A percentile compares a stretch with the other conserved stretches of the same genome.
These are phyloP conservation scores for Leucosticte australis DNA, from an alignment of 2,113 vertebrate genomes.

Conservation along the genomic window DNA sequence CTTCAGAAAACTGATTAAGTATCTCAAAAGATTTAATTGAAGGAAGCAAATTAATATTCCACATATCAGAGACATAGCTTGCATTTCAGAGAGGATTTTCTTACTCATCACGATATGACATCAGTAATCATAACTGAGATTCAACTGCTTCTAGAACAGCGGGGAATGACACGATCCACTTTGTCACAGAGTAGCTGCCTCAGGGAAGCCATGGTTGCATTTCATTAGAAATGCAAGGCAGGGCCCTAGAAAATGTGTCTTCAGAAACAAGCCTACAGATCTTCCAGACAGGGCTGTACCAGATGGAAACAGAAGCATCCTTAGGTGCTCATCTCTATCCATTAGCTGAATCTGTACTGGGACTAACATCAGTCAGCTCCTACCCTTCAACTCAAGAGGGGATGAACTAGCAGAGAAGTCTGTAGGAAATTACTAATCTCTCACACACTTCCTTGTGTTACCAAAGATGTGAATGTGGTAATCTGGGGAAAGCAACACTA, in stretches of 20 bases:
- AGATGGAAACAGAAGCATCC: not conserved
- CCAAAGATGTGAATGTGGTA: not conserved
- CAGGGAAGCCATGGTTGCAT: not conserved
- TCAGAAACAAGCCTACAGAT: not conserved
- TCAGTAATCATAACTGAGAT: not conserved
- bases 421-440: not conserved
- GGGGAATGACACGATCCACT: not conserved
- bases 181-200: not conserved
- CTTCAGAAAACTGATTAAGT: not conserved
- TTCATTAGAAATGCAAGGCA: not conserved
- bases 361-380: not conserved
- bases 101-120: not conserved
- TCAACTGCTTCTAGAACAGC: not conserved
- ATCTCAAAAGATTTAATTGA: not conserved
- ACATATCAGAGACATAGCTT: not conserved
- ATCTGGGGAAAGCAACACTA: not conserved
- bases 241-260: not conserved
- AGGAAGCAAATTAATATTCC: not conserved
- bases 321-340: not conserved
- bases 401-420: not conserved
- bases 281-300: not conserved
- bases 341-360: not conserved
- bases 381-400: not conserved
- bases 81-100: not conserved
- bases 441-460: not conserved